Base-by-base conservation (phyloP, 2,113 vertebrate species). In the Empidonax traillii region DNA sequence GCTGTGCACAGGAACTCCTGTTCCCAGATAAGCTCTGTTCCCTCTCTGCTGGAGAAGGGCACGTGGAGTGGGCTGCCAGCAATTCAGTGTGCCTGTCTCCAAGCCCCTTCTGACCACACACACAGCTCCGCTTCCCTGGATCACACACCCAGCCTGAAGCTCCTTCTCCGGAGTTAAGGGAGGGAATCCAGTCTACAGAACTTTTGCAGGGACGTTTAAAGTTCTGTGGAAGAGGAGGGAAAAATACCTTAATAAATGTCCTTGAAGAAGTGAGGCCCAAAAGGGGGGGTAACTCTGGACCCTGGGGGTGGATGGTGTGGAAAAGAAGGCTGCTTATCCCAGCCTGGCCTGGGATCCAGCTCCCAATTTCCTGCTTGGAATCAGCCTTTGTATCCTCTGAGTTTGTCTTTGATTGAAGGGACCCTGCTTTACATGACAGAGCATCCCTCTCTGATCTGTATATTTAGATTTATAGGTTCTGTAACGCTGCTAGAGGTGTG, bases 11-110 rank as follows among this genome's bases (percentile, higher is more conserved):
- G 55, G 61, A 75, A 92, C 43, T 85, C 28, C 23, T 91, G 71
- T 66, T 87, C 56, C 49, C 24, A 81, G 86, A 89, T 84, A 73
- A 93, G 62, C 51, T 91, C 91, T 68, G 59, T 76, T 93, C 76
- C 75, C 33, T 67, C 78, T 93, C 3, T 75, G 84, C 37, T 5
- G 5, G 51, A 52, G 41, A 67, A 55, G 71, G 25, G 15, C 23
- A 16, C 30, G 37, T 75, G 65, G 67, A 19, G 39, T 75, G 4
- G 9, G 13, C 66, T 25, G 67, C 71, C 4, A 1, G 51, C 74
- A 87, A 92, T 91, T 76, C 66, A 47, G 19, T 80, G 49, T 83
- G 59, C 63, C 21, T 83, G 28, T 88, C 85, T 90, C 65, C 35
- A 51, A 71, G 0, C 27, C 27, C 3, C 10, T 55, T 58, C 74